phyloP scores from a whole-genome alignment of 92 coral and sea anemone genomes.

The Bergia sp. region DNA sequence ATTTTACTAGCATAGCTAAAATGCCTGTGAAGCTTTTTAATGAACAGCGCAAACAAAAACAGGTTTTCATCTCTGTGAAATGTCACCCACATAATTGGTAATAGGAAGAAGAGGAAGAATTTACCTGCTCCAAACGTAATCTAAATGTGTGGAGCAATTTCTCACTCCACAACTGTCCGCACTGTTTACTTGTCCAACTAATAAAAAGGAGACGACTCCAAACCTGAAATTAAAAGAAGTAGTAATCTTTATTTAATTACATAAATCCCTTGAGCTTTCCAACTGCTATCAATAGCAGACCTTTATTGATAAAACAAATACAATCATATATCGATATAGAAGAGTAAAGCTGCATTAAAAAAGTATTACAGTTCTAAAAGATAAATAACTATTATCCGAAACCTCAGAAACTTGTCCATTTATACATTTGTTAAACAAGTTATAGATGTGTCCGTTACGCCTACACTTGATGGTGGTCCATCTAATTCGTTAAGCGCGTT shows the following conservation, averaged over 20 bases:
- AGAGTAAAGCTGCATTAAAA: no score
- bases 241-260: neutral
- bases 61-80: no score
- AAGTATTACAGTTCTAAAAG: no score
- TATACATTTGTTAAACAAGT: neutral
- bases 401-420: neutral
- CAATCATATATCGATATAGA: neutral
- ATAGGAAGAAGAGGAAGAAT: neutral
- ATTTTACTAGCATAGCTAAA: no score
- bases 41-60: no score
- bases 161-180: slow-evolving; percentile 16
- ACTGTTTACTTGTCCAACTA: neutral
- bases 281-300: neutral
- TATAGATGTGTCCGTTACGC: no score
- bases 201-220: slow-evolving; percentile 22
- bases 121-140: slow-evolving; percentile 40
- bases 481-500: no score
- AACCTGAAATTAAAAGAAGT: neutral
- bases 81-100: neutral
- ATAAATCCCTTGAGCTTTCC: neutral
- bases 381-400: neutral
- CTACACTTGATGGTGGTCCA: no score
- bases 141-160: neutral
- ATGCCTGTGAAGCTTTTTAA: no score
- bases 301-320: neutral